Evolutionary conservation across 2,888 invertebrate species (phyloP).

Genomic region (Nephrotoma guestfalica): DNA sequence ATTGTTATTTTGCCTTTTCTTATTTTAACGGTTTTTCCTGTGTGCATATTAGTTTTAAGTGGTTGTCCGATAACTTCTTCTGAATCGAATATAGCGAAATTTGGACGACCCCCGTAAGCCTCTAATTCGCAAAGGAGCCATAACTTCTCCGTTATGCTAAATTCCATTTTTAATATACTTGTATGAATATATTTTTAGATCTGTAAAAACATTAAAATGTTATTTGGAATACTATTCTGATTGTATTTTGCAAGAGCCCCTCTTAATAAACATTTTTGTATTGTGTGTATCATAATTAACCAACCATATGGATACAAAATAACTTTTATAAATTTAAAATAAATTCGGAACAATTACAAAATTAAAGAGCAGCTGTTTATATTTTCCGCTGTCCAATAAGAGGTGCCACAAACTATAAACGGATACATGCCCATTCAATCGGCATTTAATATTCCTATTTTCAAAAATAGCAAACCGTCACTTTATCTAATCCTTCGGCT

Average conservation of each 20-base stretch:
- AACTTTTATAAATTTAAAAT: background rate
- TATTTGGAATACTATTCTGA: background rate
- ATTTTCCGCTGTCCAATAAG: background rate
- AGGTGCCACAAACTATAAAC: background rate
- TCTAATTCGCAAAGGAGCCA: constrained; percentile 9
- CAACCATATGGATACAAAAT: background rate
- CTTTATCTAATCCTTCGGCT: background rate
- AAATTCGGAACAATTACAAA: background rate
- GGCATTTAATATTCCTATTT: background rate
- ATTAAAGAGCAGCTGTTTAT: background rate
- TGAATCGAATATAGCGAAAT: constrained; percentile 8
- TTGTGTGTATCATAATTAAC: background rate
- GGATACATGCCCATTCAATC: background rate
- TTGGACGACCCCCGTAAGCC: constrained; percentile 2
- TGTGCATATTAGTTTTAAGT: constrained; percentile 5
- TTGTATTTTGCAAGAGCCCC: background rate
- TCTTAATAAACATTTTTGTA: background rate
- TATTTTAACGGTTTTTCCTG: constrained; percentile 9
- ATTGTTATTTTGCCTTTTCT: constrained; percentile 1
- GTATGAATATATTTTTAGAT: background rate
- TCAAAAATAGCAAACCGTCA: background rate
- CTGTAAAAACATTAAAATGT: background rate
- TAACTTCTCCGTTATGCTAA: background rate
- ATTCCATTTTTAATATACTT: background rate
- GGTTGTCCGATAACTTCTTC: constrained; percentile 8